Percentiles rank a stretch among this genome's conserved stretches.
Evolutionary conservation across 1,140 invertebrate species (phyloP).

Genomic region (Zaprionus gabonicus): DNA sequence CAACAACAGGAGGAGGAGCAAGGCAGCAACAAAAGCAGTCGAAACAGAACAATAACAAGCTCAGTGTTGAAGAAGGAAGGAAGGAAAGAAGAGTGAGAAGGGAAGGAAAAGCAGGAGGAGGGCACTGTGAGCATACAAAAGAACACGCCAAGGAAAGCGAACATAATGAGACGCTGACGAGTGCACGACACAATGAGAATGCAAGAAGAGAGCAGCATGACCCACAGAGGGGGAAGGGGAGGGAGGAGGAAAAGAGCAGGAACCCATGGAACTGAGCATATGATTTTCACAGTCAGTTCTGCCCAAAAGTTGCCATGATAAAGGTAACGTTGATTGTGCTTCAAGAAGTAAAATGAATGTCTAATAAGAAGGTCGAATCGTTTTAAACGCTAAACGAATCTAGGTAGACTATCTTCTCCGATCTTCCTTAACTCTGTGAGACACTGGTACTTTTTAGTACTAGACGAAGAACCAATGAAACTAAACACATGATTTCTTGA

Average conservation of each 20-base stretch:
- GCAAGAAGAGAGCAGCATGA: slow-evolving; percentile 1
- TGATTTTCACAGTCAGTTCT: neutral
- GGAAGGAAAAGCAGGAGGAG: neutral
- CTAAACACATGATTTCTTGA: no score
- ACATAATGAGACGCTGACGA: slow-evolving; percentile 53
- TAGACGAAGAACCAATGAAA: no score
- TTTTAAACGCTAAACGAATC: no score
- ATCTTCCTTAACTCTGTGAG: no score
- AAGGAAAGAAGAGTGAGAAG: neutral
- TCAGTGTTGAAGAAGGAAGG: neutral
- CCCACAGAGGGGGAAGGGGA: neutral
- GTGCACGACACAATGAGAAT: slow-evolving; percentile 16
- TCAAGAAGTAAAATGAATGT: no score
- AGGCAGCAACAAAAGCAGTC: slow-evolving; percentile 22
- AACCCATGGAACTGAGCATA: neutral
- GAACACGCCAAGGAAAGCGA: slow-evolving; percentile 62
- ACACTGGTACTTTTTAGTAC: no score
- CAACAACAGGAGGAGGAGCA: neutral
- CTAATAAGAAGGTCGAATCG: no score
- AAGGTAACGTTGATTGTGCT: neutral
- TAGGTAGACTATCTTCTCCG: no score
- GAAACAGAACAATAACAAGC: slow-evolving; percentile 48
- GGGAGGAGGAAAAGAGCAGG: neutral
- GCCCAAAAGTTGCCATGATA: neutral
- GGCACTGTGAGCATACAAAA: slow-evolving; percentile 24